Evolutionary conservation across 2,888 invertebrate species (phyloP).

Genomic region (Hanleya hanleyi): DNA sequence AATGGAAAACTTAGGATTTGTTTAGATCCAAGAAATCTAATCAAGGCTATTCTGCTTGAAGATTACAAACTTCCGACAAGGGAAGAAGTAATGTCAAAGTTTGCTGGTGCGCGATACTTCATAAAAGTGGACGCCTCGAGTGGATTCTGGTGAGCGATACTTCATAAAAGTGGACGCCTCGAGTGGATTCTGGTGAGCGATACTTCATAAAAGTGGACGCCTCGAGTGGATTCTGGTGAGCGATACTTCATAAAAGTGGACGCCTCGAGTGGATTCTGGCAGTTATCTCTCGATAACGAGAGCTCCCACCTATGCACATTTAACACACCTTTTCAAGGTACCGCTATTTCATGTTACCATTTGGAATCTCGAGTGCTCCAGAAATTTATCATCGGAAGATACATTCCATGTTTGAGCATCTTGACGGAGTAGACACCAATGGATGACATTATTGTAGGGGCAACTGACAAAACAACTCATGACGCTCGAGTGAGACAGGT

Average conservation of each 20-base stretch:
- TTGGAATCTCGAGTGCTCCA: too few species aligned
- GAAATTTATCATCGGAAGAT: too few species aligned
- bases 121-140: conserved; percentile 36
- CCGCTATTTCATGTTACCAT: conserved; percentile 16
- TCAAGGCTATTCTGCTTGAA: conserved; percentile 34
- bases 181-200: conserved; percentile 25
- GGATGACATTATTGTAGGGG: conserved; percentile 14
- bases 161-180: conserved; percentile 41
- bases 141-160: conserved; percentile 27
- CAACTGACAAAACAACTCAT: conserved; percentile 1
- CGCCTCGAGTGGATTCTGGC: conserved; percentile 41
- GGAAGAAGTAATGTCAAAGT: conserved; percentile 39
- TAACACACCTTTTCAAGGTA: conserved; percentile 38
- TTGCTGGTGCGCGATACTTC: conserved; percentile 32
- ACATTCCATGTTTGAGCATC: not conserved
- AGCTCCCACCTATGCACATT: conserved; percentile 23
- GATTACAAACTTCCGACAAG: conserved; percentile 41
- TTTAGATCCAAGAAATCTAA: conserved; percentile 44
- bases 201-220: conserved; percentile 40
- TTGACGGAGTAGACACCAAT: conserved; percentile 12
- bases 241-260: conserved; percentile 37
- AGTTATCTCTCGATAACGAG: conserved; percentile 28
- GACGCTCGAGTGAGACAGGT: conserved; percentile 10
- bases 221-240: conserved; percentile 25
- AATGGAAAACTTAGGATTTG: conserved; percentile 43